Conservation (phyloP, 2,797 vertebrate genomes). For the Paedocypris micromegethes region DNA sequence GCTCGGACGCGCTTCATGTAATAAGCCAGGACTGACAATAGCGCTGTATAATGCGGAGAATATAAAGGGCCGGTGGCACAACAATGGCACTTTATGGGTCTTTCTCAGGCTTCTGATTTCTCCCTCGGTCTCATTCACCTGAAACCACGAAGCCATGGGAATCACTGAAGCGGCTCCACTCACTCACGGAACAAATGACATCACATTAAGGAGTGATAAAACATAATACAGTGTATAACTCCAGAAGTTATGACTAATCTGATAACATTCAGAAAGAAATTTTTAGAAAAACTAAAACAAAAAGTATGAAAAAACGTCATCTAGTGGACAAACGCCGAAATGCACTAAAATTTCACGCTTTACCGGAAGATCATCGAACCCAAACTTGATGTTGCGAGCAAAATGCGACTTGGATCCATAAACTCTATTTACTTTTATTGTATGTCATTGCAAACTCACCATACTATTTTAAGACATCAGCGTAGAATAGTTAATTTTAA, state of each 20-base stretch:
- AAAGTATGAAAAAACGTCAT: neutral
- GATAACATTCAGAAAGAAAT: too few species aligned
- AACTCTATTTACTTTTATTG: too few species aligned
- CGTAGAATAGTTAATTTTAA: too few species aligned
- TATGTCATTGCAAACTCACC: too few species aligned
- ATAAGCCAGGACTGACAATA: conserved; percentile 31
- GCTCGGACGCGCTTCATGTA: conserved; percentile 20
- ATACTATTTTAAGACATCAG: too few species aligned
- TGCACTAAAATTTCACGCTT: too few species aligned
- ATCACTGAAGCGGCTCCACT: neutral
- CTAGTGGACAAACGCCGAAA: conserved; percentile 3
- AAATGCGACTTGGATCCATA: too few species aligned
- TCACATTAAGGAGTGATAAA: too few species aligned
- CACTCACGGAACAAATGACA: neutral
- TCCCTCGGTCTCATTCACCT: conserved; percentile 5
- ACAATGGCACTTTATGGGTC: conserved; percentile 13
- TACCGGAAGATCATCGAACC: too few species aligned
- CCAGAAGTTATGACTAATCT: too few species aligned
- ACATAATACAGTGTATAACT: too few species aligned
- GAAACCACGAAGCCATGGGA: conserved; percentile 29
- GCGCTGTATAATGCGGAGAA: conserved; percentile 6
- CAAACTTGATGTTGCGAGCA: too few species aligned
- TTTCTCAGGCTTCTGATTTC: conserved; percentile 33
- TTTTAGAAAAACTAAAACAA: neutral
- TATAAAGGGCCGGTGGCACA: conserved; percentile 1